Evolutionary conservation across 2,888 invertebrate species (phyloP).

Genomic region (Phytoseiulus persimilis): DNA sequence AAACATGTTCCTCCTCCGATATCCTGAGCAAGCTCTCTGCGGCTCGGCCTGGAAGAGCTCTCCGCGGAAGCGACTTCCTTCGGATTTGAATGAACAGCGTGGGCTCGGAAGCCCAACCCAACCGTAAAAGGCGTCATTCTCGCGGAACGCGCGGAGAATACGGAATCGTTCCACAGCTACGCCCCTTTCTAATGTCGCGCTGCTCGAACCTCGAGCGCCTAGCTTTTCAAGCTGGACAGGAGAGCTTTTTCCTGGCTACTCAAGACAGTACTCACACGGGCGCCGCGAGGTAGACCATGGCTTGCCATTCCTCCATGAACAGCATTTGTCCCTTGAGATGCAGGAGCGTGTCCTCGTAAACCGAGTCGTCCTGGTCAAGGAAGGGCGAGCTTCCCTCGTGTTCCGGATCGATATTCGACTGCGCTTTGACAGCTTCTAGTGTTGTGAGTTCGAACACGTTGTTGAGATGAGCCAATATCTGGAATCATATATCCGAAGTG

Average conservation of each 20-base stretch:
- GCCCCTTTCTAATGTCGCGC: neutral
- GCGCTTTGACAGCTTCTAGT: slow-evolving; percentile 67
- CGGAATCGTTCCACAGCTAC: neutral
- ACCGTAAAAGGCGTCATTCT: neutral
- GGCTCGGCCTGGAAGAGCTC: neutral
- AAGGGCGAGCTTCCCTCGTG: slow-evolving; percentile 42
- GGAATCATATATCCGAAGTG: slow-evolving; percentile 44
- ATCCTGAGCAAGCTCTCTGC: neutral
- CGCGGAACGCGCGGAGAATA: neutral
- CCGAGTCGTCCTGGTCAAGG: slow-evolving; percentile 59
- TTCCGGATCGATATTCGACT: slow-evolving; percentile 53
- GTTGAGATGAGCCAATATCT: slow-evolving; percentile 90
- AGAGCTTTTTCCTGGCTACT: too few species aligned
- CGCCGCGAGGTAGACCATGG: slow-evolving; percentile 92
- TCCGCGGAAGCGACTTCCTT: neutral
- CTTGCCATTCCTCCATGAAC: slow-evolving; percentile 94
- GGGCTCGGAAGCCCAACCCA: neutral
- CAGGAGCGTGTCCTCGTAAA: slow-evolving; percentile 53
- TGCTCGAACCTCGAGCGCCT: neutral
- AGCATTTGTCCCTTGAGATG: slow-evolving; percentile 92
- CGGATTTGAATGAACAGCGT: neutral
- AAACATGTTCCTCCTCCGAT: too few species aligned
- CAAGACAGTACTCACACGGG: slow-evolving; percentile 59
- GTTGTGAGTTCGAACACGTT: slow-evolving; percentile 92
- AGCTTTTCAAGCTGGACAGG: too few species aligned